These are phyloP conservation scores for Macrobrachium nipponense DNA, from an alignment of 1,140 invertebrate genomes.

Conservation along the genomic window DNA sequence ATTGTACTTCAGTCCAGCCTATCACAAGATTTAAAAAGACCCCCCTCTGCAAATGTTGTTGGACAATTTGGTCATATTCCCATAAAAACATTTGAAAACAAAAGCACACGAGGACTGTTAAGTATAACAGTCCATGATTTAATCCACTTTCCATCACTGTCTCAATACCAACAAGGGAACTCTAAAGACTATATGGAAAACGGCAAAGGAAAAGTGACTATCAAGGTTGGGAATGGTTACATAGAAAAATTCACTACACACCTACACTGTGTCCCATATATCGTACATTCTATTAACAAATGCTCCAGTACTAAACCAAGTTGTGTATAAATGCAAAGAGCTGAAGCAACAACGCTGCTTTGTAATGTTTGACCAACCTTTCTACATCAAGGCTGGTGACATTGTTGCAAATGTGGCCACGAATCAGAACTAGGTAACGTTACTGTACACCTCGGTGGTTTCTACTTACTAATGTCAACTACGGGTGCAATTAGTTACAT, in stretches of 20 bases:
- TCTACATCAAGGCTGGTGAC: no score
- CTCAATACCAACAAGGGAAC: not conserved
- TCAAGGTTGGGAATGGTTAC: conserved; percentile 10
- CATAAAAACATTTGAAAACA: conserved; percentile 18
- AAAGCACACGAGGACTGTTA: conserved; percentile 7
- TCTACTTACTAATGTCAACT: no score
- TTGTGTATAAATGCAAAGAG: no score
- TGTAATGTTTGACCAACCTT: no score
- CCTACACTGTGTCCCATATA: conserved; percentile 8
- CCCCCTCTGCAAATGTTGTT: conserved; percentile 7
- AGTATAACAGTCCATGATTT: conserved; percentile 19
- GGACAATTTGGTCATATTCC: conserved; percentile 16
- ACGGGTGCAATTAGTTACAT: no score
- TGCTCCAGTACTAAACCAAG: no score
- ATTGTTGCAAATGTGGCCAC: no score
- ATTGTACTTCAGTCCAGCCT: not conserved
- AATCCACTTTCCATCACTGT: conserved; percentile 11
- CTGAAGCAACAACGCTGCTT: no score
- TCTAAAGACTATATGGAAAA: conserved; percentile 5
- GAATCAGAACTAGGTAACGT: no score
- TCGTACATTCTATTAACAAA: not conserved
- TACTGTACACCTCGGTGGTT: no score
- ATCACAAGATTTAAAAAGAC: not conserved
- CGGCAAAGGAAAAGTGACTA: conserved; percentile 22
- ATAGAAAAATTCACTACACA: conserved; percentile 14